phyloP scores from a whole-genome alignment of 2,113 vertebrate genomes.

The Odontophorus gujanensis region DNA sequence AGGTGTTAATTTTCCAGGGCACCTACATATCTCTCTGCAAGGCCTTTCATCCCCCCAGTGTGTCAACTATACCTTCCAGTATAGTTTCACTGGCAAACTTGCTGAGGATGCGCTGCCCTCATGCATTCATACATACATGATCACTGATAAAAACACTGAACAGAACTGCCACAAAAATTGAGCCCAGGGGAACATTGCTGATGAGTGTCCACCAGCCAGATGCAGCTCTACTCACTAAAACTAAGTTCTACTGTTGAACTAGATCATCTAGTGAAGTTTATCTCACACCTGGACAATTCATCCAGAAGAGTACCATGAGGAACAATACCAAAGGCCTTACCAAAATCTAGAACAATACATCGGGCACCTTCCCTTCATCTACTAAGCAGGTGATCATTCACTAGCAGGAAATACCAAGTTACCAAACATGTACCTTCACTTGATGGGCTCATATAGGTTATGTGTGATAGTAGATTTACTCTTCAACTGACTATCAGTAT shows the following conservation, averaged over 20 bases:
- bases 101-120: neutral
- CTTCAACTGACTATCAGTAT: neutral
- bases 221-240: neutral
- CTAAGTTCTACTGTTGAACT: neutral
- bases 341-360: neutral
- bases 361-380: neutral
- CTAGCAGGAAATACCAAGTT: neutral
- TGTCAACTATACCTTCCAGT: neutral
- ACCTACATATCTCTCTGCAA: neutral
- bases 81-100: neutral
- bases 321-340: neutral
- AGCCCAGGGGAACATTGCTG: neutral
- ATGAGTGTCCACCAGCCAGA: neutral
- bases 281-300: neutral
- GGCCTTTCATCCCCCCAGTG: neutral
- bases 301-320: neutral
- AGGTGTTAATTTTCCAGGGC: neutral
- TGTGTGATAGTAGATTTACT: no score
- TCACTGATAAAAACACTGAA: neutral
- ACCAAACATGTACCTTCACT: neutral
- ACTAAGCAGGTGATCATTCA: neutral
- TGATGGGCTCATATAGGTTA: neutral
- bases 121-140: neutral
- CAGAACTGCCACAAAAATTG: neutral
- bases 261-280: neutral